These are phyloP conservation scores for Augochlora pura DNA, from an alignment of 1,140 invertebrate genomes.

Conservation along the genomic window DNA sequence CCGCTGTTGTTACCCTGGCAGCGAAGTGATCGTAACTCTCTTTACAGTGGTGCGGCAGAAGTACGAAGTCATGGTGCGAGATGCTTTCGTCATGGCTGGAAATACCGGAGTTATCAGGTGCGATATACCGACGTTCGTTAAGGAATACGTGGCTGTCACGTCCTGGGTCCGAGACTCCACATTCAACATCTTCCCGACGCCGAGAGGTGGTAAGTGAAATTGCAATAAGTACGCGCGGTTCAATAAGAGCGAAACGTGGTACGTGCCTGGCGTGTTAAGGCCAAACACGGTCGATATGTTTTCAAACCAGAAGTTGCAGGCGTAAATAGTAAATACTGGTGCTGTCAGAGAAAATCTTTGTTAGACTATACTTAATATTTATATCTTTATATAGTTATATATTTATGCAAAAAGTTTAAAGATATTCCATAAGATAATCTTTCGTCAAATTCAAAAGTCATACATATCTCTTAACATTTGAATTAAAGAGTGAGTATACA, in stretches of 20 bases:
- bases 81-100: conserved; percentile 92
- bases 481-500: no score
- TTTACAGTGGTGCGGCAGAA: conserved; percentile 90
- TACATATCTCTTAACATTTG: no score
- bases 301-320: background rate
- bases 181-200: conserved; percentile 90
- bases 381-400: no score
- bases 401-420: no score
- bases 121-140: conserved; percentile 92
- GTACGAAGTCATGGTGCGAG: conserved; percentile 92
- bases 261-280: background rate
- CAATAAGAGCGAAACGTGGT: conserved; percentile 16
- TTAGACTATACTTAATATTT: no score
- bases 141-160: conserved; percentile 92
- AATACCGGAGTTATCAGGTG: conserved; percentile 93
- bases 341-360: background rate
- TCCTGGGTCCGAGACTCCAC: conserved; percentile 92
- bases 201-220: conserved; percentile 86
- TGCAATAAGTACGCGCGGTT: background rate
- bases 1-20: background rate
- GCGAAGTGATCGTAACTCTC: conserved; percentile 39
- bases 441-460: no score
- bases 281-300: background rate
- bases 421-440: no score
- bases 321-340: no score